Conservation (phyloP, 2,797 vertebrate species). For the Megalops cyprinoides region DNA sequence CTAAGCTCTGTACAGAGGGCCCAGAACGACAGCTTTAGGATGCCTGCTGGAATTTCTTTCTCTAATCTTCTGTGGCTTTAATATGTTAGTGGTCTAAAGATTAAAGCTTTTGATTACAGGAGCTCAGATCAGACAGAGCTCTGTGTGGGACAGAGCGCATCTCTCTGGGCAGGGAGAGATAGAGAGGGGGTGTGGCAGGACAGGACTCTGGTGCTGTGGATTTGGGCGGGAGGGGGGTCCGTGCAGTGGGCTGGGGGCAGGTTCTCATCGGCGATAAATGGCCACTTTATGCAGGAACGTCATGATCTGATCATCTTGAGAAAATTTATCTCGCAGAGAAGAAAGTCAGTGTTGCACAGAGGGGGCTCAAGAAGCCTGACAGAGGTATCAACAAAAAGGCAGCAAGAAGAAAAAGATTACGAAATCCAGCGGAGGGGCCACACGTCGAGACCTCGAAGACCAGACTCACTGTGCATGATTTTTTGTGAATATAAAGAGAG, state of each 20-base stretch:
- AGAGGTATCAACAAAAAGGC: not conserved
- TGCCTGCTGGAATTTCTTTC: constrained; percentile 22
- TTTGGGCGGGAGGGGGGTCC: not conserved
- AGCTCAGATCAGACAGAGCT: constrained; percentile 33
- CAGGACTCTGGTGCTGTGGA: not conserved
- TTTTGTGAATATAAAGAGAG: no score
- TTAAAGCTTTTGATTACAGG: constrained; percentile 42
- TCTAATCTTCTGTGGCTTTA: constrained; percentile 44
- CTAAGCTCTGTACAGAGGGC: not conserved
- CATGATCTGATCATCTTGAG: not conserved
- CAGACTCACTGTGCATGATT: not conserved
- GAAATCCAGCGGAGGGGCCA: not conserved
- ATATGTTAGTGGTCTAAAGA: constrained; percentile 44
- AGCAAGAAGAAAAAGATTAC: not conserved
- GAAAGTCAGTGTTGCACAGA: not conserved
- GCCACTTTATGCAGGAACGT: not conserved
- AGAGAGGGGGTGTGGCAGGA: not conserved
- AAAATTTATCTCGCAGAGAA: not conserved
- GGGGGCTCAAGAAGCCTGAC: not conserved
- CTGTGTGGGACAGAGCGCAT: constrained; percentile 19
- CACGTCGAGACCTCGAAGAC: not conserved
- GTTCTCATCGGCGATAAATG: not conserved
- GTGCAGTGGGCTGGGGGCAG: not conserved
- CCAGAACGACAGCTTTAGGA: not conserved
- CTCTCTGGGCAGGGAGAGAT: not conserved